These are phyloP conservation scores for Microtus ochrogaster DNA, from an alignment of 2,113 vertebrate genomes.

Conservation along the genomic window DNA sequence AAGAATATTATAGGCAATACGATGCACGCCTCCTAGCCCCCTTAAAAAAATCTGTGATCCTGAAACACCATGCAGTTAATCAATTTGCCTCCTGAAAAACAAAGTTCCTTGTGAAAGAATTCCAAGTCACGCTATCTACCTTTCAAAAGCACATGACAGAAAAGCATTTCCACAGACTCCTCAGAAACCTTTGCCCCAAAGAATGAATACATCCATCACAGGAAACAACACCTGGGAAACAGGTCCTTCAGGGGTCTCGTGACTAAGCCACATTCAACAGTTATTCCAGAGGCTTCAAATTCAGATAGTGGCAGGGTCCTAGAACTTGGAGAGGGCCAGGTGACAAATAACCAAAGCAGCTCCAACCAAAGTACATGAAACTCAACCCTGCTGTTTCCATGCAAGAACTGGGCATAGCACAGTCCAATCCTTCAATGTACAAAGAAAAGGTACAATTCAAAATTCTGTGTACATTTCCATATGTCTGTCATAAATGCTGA, in stretches of 20 bases:
- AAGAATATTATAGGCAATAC: neutral
- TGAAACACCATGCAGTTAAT: neutral
- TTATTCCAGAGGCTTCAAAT: conserved; percentile 11
- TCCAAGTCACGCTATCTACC: neutral
- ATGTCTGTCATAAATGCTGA: neutral
- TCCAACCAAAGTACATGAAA: neutral
- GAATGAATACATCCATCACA: neutral
- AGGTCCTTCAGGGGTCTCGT: neutral
- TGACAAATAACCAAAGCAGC: neutral
- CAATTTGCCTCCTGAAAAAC: neutral
- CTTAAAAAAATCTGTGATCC: neutral
- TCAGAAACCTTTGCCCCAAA: neutral
- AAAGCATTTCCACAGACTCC: conserved; percentile 20
- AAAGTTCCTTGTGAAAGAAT: conserved; percentile 43
- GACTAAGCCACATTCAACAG: neutral
- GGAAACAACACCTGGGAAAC: neutral
- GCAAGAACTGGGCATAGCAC: neutral
- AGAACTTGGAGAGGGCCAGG: neutral
- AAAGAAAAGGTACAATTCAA: neutral
- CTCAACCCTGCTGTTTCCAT: neutral
- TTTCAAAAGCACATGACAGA: conserved; percentile 29
- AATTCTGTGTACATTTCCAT: neutral
- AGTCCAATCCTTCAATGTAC: neutral
- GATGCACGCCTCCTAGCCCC: rapidly evolving
- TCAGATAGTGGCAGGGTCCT: neutral